Conservation (phyloP, 1,140 invertebrate species). For the Liolophura sinensis region DNA sequence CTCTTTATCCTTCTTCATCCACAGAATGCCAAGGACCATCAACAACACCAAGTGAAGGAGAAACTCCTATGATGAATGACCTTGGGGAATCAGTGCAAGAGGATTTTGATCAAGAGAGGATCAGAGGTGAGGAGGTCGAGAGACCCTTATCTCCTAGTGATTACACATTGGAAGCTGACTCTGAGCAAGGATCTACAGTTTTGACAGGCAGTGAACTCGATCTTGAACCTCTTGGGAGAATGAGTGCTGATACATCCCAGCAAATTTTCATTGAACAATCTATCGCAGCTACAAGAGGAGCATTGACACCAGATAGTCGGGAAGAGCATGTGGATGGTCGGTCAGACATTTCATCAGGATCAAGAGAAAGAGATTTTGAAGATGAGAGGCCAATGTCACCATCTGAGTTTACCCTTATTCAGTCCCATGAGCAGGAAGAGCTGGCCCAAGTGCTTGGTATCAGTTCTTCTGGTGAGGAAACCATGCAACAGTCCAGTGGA, state of each 20-base stretch:
- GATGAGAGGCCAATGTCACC: slow-evolving; percentile 51
- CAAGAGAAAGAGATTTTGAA: neutral
- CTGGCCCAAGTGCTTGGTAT: slow-evolving; percentile 32
- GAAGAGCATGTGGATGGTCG: slow-evolving; percentile 13
- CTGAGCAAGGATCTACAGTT: slow-evolving; percentile 24
- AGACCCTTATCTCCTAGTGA: slow-evolving; percentile 45
- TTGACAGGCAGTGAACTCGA: slow-evolving; percentile 9
- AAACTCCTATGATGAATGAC: slow-evolving; percentile 1
- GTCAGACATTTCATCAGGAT: neutral
- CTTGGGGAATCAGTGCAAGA: slow-evolving; percentile 2
- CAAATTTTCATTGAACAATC: slow-evolving; percentile 51
- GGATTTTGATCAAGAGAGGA: neutral
- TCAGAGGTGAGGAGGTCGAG: slow-evolving; percentile 10
- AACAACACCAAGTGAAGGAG: slow-evolving; percentile 25
- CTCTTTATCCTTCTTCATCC: slow-evolving; percentile 28
- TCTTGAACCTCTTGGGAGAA: slow-evolving; percentile 34
- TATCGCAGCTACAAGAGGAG: slow-evolving; percentile 21
- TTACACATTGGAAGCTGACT: slow-evolving; percentile 40
- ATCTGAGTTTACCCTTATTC: slow-evolving; percentile 51
- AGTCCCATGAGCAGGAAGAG: slow-evolving; percentile 50
- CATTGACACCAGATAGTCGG: slow-evolving; percentile 6
- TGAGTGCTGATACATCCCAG: slow-evolving; percentile 42
- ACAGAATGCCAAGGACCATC: slow-evolving; percentile 32
- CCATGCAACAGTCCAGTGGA: too few relatives aligned
- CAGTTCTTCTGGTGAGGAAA: neutral